Evolutionary conservation across 2,113 vertebrate genomes (phyloP), one percentile per base, ranked within the genome.

Genomic region (Corythornis madagascariensis): DNA sequence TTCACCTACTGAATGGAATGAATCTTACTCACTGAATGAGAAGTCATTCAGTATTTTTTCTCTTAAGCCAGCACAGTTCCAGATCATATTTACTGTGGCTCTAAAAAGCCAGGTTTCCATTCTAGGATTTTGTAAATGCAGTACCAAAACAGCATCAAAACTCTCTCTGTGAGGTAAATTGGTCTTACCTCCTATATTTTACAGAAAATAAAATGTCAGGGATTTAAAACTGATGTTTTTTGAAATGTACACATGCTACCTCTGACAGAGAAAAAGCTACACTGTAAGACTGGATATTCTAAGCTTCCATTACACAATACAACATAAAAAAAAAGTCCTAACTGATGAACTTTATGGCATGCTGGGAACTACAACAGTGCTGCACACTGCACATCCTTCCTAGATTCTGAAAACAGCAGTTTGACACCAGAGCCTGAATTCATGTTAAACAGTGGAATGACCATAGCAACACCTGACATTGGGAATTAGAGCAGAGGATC

Each of bases 41-140:
- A 71, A 86, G 26, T 77, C 40, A 83, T 74, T 84, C 43, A 69
- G 1, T 86, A 67, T 75, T 78, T 89, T 70, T 72, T 90, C 78
- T 82, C 70, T 69, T 90, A 52, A 84, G 53, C 29, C 43, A 89
- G 9, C 55, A 56, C 7, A 7, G 22, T 77, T 53, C 11, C 70
- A 72, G 45, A 83, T 67, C 31, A 2, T 78, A 72, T 79, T 89
- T 78, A 31, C 47, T 50, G 18, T 48, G 53, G 43, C 47, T 93
- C 45, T 71, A 53, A 81, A 77, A 86, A 79, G 33, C 12, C 22
- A 43, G 0, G 1, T 28, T 78, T 9, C 18, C 28, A 56, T 35
- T 57, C n/a, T 9, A 78, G 16, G 21, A 67, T 85, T 71, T 26
- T 7, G 1, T 53, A 72, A 91, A 65, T 38, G 4, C 16, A 75